These are phyloP conservation scores for Triplophysa bombifrons DNA, from an alignment of 2,797 vertebrate genomes.

Conservation along the genomic window DNA sequence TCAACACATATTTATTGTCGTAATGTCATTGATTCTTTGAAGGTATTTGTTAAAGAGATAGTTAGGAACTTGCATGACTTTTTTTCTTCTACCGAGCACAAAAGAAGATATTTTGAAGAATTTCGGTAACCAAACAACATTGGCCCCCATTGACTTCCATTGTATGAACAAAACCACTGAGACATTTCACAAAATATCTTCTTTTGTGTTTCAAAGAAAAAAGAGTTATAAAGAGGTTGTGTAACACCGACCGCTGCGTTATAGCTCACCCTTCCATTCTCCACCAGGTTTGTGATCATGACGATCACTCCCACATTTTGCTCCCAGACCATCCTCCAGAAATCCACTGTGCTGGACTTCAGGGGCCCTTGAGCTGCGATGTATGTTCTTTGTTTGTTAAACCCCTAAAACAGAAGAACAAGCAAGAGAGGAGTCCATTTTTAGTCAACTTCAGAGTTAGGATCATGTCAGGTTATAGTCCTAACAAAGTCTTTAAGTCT, in stretches of 20 bases:
- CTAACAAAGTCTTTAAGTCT: too few species aligned
- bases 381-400: conserved; percentile 87
- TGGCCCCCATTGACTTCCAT: too few species aligned
- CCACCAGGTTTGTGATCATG: conserved; percentile 98
- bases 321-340: conserved; percentile 99
- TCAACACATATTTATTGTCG: neutral
- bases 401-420: conserved; percentile 76
- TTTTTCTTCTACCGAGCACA: too few species aligned
- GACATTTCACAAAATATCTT: too few species aligned
- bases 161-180: too few species aligned
- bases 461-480: too few species aligned
- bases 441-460: neutral
- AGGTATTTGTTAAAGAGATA: too few species aligned
- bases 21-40: neutral
- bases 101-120: too few species aligned
- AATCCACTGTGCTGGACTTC: conserved; percentile 90
- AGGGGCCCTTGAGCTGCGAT: conserved; percentile 95
- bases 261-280: conserved; percentile 91
- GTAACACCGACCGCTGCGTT: too few species aligned
- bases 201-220: too few species aligned
- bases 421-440: neutral
- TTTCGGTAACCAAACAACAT: too few species aligned
- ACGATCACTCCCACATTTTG: conserved; percentile 91
- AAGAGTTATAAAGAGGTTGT: neutral
- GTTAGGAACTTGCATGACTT: too few species aligned